Percentiles rank a stretch among this genome's conserved stretches.
Evolutionary conservation across 2,888 invertebrate genomes (phyloP).

Genomic region (Diplolepis rosae): DNA sequence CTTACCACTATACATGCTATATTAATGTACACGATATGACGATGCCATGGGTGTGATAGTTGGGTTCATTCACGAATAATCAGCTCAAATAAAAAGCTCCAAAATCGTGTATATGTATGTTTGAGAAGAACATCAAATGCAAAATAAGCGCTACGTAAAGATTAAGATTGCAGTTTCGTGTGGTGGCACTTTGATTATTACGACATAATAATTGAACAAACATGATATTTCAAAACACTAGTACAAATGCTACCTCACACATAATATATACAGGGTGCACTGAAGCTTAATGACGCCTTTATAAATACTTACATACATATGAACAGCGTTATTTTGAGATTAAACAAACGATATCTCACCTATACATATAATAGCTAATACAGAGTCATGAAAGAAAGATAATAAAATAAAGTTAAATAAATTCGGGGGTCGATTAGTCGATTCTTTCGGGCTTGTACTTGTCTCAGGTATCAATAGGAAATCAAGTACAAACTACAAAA

Average conservation of each 20-base stretch:
- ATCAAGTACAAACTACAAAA: constrained; percentile 73
- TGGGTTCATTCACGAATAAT: not conserved
- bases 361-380: constrained; percentile 39
- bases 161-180: constrained; percentile 20
- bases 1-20: constrained; percentile 59
- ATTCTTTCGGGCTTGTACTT: constrained; percentile 37
- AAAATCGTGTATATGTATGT: not conserved
- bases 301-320: constrained; percentile 51
- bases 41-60: not conserved
- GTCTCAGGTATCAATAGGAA: constrained; percentile 72
- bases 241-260: constrained; percentile 73
- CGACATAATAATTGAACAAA: constrained; percentile 36
- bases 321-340: constrained; percentile 56
- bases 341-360: constrained; percentile 49
- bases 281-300: constrained; percentile 62
- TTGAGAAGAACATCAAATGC: constrained; percentile 29
- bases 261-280: constrained; percentile 72
- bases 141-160: no score
- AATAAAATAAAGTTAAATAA: constrained; percentile 25
- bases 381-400: constrained; percentile 39
- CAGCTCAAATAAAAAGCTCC: not conserved
- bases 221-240: constrained; percentile 65
- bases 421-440: constrained; percentile 21
- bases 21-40: constrained; percentile 44
- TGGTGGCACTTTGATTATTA: not conserved